phyloP scores from a whole-genome alignment of 2,888 invertebrate genomes.

The Epinotia bilunana region DNA sequence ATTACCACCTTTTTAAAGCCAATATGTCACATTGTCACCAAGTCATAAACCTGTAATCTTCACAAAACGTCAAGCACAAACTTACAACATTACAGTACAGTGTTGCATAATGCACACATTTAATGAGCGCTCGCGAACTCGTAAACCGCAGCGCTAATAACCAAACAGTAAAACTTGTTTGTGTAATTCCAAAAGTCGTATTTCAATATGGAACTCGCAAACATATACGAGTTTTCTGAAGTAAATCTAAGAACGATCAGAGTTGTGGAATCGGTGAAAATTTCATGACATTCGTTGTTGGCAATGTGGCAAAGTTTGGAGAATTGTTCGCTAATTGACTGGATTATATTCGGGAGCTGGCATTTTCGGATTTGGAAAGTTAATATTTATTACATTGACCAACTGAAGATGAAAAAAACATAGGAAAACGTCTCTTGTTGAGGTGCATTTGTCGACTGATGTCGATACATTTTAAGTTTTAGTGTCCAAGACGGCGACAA shows the following conservation, averaged over 20 bases:
- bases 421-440: too few species aligned
- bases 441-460: too few species aligned
- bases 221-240: neutral
- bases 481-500: too few species aligned
- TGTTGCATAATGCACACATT: neutral
- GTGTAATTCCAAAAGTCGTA: conserved; percentile 1
- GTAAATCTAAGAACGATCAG: neutral
- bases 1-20: neutral
- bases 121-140: conserved; percentile 1
- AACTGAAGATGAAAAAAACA: too few species aligned
- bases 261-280: conserved; percentile 4
- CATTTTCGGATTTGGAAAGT: neutral
- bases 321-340: neutral
- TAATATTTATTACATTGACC: neutral
- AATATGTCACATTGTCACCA: neutral
- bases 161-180: neutral
- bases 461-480: too few species aligned
- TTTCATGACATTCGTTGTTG: conserved; percentile 1
- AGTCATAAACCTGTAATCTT: neutral
- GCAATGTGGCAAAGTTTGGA: neutral
- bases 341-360: neutral
- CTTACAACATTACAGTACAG: neutral
- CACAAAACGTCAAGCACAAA: neutral
- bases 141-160: neutral
- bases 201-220: neutral